These are phyloP conservation scores for Myathropa florea DNA, from an alignment of 2,888 invertebrate genomes.

Conservation along the genomic window DNA sequence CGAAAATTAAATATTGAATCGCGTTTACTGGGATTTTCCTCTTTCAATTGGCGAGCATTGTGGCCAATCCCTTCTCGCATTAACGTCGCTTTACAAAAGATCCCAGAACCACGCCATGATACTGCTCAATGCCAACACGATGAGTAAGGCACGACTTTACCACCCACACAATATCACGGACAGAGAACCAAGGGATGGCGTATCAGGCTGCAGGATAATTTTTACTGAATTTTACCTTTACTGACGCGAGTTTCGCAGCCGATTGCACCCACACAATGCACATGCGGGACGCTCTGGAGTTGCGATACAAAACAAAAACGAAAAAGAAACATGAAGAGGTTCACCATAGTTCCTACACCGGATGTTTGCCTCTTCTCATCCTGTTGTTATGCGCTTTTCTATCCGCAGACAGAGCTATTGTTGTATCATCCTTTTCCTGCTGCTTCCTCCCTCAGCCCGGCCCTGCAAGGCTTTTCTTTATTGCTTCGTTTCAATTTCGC, in stretches of 20 bases:
- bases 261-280: constrained; percentile 35
- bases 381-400: constrained; percentile 61
- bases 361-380: constrained; percentile 45
- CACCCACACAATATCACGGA: neutral
- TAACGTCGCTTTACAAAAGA: constrained; percentile 33
- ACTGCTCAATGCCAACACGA: constrained; percentile 19
- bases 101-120: neutral
- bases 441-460: neutral
- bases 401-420: constrained; percentile 57
- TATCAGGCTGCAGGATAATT: constrained; percentile 13
- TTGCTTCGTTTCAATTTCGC: constrained; percentile 69
- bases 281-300: neutral
- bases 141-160: neutral
- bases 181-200: neutral
- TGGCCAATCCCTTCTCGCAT: constrained; percentile 23
- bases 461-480: constrained; percentile 57
- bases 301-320: neutral
- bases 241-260: constrained; percentile 48
- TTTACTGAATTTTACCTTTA: constrained; percentile 32
- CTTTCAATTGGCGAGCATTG: constrained; percentile 44
- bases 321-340: neutral
- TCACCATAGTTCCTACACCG: neutral
- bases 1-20: constrained; percentile 29
- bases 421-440: constrained; percentile 44
- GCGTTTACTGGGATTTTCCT: constrained; percentile 33